Base-by-base conservation (phyloP, 2,797 vertebrate species). In the Amphiprion clarkii region DNA sequence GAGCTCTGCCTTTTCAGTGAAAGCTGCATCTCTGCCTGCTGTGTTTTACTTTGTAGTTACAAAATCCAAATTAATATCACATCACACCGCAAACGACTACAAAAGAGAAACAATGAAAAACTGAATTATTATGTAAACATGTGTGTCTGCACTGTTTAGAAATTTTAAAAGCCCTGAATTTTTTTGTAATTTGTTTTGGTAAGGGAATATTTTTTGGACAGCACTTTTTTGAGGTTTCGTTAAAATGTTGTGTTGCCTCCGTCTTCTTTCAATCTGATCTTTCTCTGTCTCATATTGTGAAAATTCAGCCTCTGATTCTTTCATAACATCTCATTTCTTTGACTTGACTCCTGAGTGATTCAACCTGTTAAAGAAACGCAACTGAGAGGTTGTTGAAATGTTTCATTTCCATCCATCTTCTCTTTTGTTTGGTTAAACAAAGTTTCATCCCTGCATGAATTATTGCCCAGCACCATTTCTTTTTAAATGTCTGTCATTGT, bases 381-480 rank as follows among this genome's bases (percentile, higher is more conserved):
- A 40, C 10, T 21, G 12, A 8, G 48, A 52, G 5, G 17, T 29
- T 73, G 14, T 69, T 11, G 68, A 76, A 44, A 42, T 25, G n/a
- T 16, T 36, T 71, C 39, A 27, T 60, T 79, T 31, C 21, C 49
- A 55, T 71, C 42, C n/a, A 33, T 69, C 27, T 73, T 27, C 27
- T 27, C 27, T 27, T 27, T 27, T 52, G 60, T 67, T 51, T 78
- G 48, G 49, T 39, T 55, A 64, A 78, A 60, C 21, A 60, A 10
- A 39, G 42, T 67, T 71, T 62, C 46, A 25, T 65, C 13, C 23
- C 60, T 25, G 27, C 61, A 83, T 51, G 54, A 63, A 49, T 62
- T 79, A 60, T 59, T 49, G 49, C 17, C 21, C 57, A 29, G 9
- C 27, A 46, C 27, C 51, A 58, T 84, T 87, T 36, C 36, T 69